Evolutionary conservation across 2,888 invertebrate genomes (phyloP).

Genomic region (Diarsia dahlii): DNA sequence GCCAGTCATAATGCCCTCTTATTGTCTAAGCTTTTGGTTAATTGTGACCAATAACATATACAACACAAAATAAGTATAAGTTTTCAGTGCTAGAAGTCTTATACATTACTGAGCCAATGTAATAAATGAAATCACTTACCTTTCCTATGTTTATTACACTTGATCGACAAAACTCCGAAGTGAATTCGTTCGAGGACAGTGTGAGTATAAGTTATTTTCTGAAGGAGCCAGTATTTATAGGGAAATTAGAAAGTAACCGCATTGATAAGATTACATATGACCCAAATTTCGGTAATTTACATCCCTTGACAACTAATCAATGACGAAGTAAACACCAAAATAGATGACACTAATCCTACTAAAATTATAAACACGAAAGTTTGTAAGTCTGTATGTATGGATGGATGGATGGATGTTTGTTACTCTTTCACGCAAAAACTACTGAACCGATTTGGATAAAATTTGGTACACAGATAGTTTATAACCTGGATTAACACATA

Average conservation of each 20-base stretch:
- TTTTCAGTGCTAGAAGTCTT: no score
- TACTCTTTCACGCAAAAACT: no score
- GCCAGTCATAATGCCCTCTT: no score
- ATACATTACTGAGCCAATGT: no score
- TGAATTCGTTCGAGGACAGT: neutral
- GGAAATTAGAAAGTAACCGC: neutral
- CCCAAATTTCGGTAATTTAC: neutral
- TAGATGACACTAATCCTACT: neutral
- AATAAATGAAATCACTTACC: conserved; percentile 3
- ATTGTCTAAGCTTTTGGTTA: no score
- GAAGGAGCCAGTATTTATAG: conserved; percentile 29
- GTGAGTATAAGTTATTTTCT: neutral
- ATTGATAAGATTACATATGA: neutral
- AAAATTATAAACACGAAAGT: neutral
- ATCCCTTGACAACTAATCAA: neutral
- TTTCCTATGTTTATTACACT: neutral
- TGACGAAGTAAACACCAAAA: neutral
- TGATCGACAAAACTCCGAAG: neutral
- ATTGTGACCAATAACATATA: no score
- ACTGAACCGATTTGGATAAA: no score
- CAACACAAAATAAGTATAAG: no score
- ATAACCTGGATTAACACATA: no score
- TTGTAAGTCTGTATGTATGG: no score
- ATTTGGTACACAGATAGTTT: no score
- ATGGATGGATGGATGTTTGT: no score